Evolutionary conservation across 2,797 vertebrate genomes (phyloP).

Genomic region (Typhlichthys eigenmanni): DNA sequence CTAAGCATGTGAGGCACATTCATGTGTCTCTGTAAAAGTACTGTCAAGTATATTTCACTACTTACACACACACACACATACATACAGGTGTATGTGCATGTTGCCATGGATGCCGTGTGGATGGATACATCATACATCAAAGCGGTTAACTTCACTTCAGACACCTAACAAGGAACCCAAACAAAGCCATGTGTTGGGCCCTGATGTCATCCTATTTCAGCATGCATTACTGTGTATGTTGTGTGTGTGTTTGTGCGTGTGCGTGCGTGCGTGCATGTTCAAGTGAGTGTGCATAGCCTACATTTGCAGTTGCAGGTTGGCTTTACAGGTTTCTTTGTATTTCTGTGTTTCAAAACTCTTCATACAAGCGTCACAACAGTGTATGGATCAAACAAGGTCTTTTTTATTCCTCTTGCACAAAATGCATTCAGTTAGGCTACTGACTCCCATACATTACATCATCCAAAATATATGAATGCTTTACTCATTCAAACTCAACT

Average conservation of each 20-base stretch:
- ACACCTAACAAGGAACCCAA: constrained; percentile 54
- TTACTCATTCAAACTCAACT: too few relatives aligned
- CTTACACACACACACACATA: neutral
- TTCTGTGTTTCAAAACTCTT: too few relatives aligned
- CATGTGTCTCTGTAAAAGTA: neutral
- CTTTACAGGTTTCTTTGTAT: too few relatives aligned
- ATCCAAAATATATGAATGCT: too few relatives aligned
- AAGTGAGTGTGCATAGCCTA: too few relatives aligned
- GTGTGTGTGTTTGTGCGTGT: constrained; percentile 25
- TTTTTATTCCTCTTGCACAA: too few relatives aligned
- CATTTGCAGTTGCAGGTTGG: too few relatives aligned
- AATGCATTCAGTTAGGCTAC: too few relatives aligned
- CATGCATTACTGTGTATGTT: constrained; percentile 14
- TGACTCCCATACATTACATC: too few relatives aligned
- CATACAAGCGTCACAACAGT: too few relatives aligned
- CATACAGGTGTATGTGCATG: neutral
- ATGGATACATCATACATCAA: constrained; percentile 12
- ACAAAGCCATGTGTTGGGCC: constrained; percentile 50
- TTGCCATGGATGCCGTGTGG: neutral
- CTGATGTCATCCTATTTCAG: neutral
- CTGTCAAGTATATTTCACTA: constrained; percentile 3
- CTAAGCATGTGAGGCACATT: constrained; percentile 18
- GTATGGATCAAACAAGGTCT: too few relatives aligned
- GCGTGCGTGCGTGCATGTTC: neutral
- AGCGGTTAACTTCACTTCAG: constrained; percentile 47